Base-by-base conservation (phyloP, 2,888 invertebrate species). In the Drosophila cognata region DNA sequence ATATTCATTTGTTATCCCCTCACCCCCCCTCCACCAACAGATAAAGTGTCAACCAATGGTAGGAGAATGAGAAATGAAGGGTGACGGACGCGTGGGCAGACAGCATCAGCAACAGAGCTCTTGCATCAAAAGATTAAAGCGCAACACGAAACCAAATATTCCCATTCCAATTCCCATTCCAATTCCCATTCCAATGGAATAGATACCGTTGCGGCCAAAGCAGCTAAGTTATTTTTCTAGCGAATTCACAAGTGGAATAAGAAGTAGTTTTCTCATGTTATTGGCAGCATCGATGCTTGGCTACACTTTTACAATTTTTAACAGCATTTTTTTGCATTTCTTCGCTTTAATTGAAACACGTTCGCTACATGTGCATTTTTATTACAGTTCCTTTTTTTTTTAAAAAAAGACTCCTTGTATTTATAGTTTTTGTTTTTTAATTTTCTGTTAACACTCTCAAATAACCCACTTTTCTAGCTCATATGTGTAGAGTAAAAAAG, bases 81-180 rank as follows among this genome's bases (percentile, higher is more conserved):
- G 31, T 25, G 50, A 18, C 53, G 18, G 25, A 56, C 41, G 71
- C 77, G 81, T 79, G 78, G 78, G 80, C 64, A 65, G 65, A 38
- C 76, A 60, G 38, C 67, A 60, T 84, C 89, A 79, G 84, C 84
- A 88, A 86, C 90, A 85, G 71, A 72, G 51, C 71, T 70, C 66
- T 71, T 68, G 71, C 81, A 77, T 71, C 71, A 72, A 62, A 71
- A 85, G 90, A 85, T 85, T 90, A 82, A 85, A 82, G 71, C 77
- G 84, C 84, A 83, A 86, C 81, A 72, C 68, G 68, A 80, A 65
- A 74, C 79, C 70, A 72, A 77, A 71, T 69, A 81, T 67, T 70
- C 56, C 70, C 63, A 62, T 52, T 70, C 53, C 63, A 36, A 52
- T 67, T 69, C 31, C 11, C 33, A 33, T 33, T 33, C 41, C 60